These are phyloP conservation scores for Ophion slaviceki DNA, from an alignment of 2,888 invertebrate species.

Conservation along the genomic window DNA sequence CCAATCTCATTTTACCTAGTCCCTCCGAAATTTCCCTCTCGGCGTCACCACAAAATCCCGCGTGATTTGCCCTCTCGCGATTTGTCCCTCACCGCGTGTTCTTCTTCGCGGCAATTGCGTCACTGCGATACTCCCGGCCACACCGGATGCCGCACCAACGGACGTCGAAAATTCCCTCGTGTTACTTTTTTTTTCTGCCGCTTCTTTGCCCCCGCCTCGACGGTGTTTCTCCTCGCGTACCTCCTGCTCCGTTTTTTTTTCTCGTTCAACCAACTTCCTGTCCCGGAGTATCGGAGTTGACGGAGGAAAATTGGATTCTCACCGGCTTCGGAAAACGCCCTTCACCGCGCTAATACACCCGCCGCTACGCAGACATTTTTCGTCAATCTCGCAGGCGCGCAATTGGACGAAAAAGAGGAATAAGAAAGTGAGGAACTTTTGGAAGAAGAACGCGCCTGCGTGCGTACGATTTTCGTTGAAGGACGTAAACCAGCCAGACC, in stretches of 20 bases:
- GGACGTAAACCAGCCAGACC: constrained; percentile 44
- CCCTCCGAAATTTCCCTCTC: not conserved
- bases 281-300: constrained; percentile 67
- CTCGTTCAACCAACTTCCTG: constrained; percentile 72
- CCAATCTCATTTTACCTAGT: not conserved
- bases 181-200: constrained; percentile 46
- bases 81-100: constrained; percentile 23
- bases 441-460: not conserved
- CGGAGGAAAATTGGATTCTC: constrained; percentile 74
- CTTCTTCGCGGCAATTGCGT: constrained; percentile 64
- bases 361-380: not conserved
- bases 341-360: constrained; percentile 20
- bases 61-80: constrained; percentile 1
- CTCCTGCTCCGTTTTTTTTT: constrained; percentile 50
- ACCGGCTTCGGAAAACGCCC: constrained; percentile 61
- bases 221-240: constrained; percentile 32
- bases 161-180: constrained; percentile 75
- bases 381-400: constrained; percentile 3
- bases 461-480: not conserved
- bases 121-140: constrained; percentile 69
- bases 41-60: not conserved
- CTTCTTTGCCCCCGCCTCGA: constrained; percentile 41
- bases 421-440: constrained; percentile 17
- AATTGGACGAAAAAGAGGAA: not conserved
- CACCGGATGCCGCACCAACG: constrained; percentile 77